Percentiles rank a stretch among this genome's conserved stretches.
Evolutionary conservation across 2,113 vertebrate genomes (phyloP).

Genomic region (Coreoperca whiteheadi): DNA sequence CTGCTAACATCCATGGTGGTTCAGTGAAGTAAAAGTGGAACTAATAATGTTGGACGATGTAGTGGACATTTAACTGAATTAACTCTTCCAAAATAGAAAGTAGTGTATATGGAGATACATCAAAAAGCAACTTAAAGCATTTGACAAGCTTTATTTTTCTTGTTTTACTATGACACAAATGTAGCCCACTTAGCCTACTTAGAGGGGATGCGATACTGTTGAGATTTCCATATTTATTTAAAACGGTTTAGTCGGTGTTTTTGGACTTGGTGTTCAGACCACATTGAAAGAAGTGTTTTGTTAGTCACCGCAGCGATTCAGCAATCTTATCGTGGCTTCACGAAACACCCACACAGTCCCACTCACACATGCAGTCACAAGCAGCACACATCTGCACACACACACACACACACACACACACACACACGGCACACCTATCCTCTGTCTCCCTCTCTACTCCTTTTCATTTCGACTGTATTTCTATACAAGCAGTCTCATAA

Average conservation of each 20-base stretch:
- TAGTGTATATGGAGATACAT: not conserved
- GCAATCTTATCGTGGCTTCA: slow-evolving; percentile 61
- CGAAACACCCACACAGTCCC: slow-evolving; percentile 53
- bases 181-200: slow-evolving; percentile 17
- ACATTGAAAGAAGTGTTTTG: slow-evolving; percentile 51
- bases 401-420: slow-evolving; percentile 44
- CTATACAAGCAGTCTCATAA: slow-evolving; percentile 65
- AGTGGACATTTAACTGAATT: slow-evolving; percentile 42
- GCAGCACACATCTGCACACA: slow-evolving; percentile 44
- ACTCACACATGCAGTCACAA: slow-evolving; percentile 24
- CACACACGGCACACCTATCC: slow-evolving; percentile 43
- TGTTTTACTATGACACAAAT: slow-evolving; percentile 10
- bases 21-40: slow-evolving; percentile 29
- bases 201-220: not conserved
- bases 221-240: slow-evolving; percentile 35
- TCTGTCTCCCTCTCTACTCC: slow-evolving; percentile 34
- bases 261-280: slow-evolving; percentile 51
- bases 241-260: slow-evolving; percentile 44
- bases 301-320: slow-evolving; percentile 63
- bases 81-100: slow-evolving; percentile 25
- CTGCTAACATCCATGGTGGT: not conserved
- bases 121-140: slow-evolving; percentile 19
- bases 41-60: slow-evolving; percentile 32
- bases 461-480: slow-evolving; percentile 47
- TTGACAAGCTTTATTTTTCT: slow-evolving; percentile 12